These are phyloP conservation scores for Netelia virgata DNA, from an alignment of 2,888 invertebrate species.

Conservation along the genomic window DNA sequence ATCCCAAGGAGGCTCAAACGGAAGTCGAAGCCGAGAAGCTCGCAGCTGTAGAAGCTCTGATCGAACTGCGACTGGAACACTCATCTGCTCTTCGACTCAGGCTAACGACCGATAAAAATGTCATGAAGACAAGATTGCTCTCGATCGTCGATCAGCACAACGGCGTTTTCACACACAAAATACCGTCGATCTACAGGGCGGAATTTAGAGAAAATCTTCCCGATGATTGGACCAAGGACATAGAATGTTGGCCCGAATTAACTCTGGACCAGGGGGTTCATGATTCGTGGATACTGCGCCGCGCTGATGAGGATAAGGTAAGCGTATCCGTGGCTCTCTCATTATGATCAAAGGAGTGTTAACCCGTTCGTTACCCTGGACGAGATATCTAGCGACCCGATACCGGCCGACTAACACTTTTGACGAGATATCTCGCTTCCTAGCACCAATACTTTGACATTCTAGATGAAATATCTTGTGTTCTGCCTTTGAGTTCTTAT, in stretches of 20 bases:
- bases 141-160: conserved; percentile 84
- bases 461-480: no score
- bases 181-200: conserved; percentile 86
- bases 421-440: no score
- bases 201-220: conserved; percentile 90
- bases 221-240: conserved; percentile 88
- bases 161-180: conserved; percentile 85
- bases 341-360: neutral
- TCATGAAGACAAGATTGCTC: conserved; percentile 82
- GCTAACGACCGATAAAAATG: conserved; percentile 72
- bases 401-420: no score
- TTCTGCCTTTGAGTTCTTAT: no score
- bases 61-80: conserved; percentile 80
- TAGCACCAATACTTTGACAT: no score
- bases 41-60: conserved; percentile 84
- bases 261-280: conserved; percentile 86
- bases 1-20: conserved; percentile 84
- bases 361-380: no score
- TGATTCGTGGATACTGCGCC: conserved; percentile 85
- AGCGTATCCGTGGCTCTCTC: neutral
- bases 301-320: conserved; percentile 69
- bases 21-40: conserved; percentile 82
- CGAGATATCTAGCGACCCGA: no score
- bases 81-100: conserved; percentile 73
- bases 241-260: conserved; percentile 86